Conservation (phyloP, 1,140 invertebrate genomes). For the Apis laboriosa region DNA sequence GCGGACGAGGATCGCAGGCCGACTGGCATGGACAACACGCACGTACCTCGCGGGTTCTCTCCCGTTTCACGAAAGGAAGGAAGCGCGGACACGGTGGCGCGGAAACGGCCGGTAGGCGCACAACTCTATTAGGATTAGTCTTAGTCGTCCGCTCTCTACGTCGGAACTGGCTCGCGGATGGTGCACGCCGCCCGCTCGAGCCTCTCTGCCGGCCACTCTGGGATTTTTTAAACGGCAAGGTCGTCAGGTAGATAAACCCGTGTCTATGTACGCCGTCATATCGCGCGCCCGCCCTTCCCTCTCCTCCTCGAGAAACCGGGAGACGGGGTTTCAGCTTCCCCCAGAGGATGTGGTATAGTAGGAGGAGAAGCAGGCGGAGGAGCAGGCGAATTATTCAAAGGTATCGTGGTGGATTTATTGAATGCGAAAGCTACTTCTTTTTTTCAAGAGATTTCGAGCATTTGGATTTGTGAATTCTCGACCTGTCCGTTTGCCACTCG, state of each 20-base stretch:
- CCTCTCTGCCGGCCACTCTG: constrained; percentile 51
- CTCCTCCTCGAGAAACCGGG: constrained; percentile 4
- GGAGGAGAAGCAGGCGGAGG: not conserved
- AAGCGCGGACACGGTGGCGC: constrained; percentile 1
- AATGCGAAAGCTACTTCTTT: not conserved
- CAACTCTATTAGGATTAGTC: constrained; percentile 66
- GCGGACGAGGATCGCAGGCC: constrained; percentile 8
- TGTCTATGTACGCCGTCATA: constrained; percentile 60
- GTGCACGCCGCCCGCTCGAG: constrained; percentile 51
- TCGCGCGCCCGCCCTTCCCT: constrained; percentile 43
- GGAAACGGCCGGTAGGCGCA: constrained; percentile 12
- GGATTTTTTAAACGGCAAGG: constrained; percentile 71
- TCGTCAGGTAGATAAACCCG: constrained; percentile 73
- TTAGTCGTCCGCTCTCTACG: constrained; percentile 68
- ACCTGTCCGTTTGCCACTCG: no score
- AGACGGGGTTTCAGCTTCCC: constrained; percentile 18
- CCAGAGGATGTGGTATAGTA: not conserved
- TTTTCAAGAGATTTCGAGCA: not conserved
- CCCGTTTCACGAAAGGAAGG: not conserved
- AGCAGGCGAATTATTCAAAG: constrained; percentile 20
- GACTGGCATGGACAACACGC: constrained; percentile 19
- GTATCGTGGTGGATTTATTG: constrained; percentile 1
- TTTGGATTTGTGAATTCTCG: not conserved
- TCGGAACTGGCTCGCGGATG: constrained; percentile 67
- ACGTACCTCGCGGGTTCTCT: constrained; percentile 3